Percentiles rank a stretch among this genome's conserved stretches.
Evolutionary conservation across 1,140 invertebrate species (phyloP).

Genomic region (Drosophila bocki): DNA sequence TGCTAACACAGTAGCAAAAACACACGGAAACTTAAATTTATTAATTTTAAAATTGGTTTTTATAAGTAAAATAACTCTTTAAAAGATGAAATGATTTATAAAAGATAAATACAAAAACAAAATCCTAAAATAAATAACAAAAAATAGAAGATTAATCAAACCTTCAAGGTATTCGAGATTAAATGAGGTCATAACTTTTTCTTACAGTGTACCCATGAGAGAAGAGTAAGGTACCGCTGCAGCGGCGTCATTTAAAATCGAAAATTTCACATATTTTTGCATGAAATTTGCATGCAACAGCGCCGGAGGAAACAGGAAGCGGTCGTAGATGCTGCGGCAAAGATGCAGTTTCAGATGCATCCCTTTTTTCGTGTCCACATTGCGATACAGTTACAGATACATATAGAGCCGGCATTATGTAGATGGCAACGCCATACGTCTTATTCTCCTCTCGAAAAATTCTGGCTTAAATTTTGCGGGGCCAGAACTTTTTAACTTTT

Average conservation of each 20-base stretch:
- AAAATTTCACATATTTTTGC: slow-evolving; percentile 82
- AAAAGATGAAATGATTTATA: background rate
- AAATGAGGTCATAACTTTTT: no score
- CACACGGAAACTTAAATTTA: slow-evolving; percentile 15
- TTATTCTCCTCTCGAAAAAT: slow-evolving; percentile 13
- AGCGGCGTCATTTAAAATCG: slow-evolving; percentile 73
- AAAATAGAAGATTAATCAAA: no score
- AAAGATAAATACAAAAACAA: no score
- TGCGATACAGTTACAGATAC: slow-evolving; percentile 41
- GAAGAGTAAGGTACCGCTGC: slow-evolving; percentile 4
- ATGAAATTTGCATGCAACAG: slow-evolving; percentile 77
- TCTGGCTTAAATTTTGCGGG: slow-evolving; percentile 34
- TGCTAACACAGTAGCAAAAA: slow-evolving; percentile 41
- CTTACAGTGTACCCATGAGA: background rate
- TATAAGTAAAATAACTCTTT: background rate
- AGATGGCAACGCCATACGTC: slow-evolving; percentile 31
- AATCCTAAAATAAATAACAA: background rate
- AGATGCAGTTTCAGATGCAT: slow-evolving; percentile 46
- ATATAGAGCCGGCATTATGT: slow-evolving; percentile 45
- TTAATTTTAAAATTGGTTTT: background rate
- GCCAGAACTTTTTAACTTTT: slow-evolving; percentile 39
- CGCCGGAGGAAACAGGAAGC: slow-evolving; percentile 35
- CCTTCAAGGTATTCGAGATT: no score
- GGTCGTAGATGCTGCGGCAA: slow-evolving; percentile 28
- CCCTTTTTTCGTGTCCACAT: slow-evolving; percentile 51